Conservation (phyloP, 1,140 invertebrate species). For the Kradibia gibbosae region DNA sequence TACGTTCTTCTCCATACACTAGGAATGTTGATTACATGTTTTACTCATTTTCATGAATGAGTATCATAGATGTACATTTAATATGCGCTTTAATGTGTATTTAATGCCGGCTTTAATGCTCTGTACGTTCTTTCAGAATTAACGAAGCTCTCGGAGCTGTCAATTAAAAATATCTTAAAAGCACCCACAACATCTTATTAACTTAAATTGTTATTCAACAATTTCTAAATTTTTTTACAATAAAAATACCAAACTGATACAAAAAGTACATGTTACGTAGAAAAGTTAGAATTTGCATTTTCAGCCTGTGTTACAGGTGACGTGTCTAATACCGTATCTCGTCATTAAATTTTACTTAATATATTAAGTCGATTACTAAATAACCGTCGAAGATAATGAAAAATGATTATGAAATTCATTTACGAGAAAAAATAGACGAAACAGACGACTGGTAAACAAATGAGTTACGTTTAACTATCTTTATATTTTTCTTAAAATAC, state of each 20-base stretch:
- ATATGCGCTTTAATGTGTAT: neutral
- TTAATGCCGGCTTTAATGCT: neutral
- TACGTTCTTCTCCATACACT: neutral
- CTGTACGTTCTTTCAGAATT: neutral
- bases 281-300: slow-evolving; percentile 13
- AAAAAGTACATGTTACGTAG: neutral
- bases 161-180: neutral
- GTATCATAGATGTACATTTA: neutral
- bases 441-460: neutral
- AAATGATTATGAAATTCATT: neutral
- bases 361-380: neutral
- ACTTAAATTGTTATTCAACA: neutral
- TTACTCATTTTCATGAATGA: neutral
- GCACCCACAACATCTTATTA: neutral
- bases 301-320: neutral
- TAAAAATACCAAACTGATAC: neutral
- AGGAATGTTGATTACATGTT: neutral
- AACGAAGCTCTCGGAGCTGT: neutral
- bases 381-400: neutral
- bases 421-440: neutral
- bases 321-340: neutral
- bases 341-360: neutral
- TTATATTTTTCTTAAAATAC: neutral
- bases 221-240: neutral
- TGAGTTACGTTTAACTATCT: neutral